Evolutionary conservation across 2,113 vertebrate species (phyloP).

Genomic region (Riparia riparia): DNA sequence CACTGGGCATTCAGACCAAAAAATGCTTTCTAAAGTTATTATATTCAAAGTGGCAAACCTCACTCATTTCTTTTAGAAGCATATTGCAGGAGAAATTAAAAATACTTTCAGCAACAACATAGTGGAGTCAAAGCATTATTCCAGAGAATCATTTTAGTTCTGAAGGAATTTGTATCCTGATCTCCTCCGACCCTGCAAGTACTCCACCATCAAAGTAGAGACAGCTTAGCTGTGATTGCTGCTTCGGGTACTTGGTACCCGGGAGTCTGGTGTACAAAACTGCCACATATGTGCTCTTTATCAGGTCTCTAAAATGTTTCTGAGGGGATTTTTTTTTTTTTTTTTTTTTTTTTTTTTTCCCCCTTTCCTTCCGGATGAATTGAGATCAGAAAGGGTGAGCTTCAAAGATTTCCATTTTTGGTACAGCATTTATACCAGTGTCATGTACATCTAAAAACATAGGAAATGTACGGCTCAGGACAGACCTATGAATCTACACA

Average conservation of each 20-base stretch:
- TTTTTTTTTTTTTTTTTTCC: background rate
- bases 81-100: background rate
- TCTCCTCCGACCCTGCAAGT: background rate
- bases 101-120: background rate
- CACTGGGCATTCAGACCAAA: background rate
- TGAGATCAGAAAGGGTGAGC: background rate
- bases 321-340: background rate
- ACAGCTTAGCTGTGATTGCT: background rate
- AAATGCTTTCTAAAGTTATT: background rate
- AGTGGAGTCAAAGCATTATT: background rate
- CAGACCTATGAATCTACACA: background rate
- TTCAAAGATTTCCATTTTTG: background rate
- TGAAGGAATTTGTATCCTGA: background rate
- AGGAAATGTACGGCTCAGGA: background rate
- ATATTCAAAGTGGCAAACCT: background rate
- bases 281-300: background rate
- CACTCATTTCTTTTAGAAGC: background rate
- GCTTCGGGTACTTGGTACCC: background rate
- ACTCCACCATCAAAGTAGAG: background rate
- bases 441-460: background rate
- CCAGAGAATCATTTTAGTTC: background rate
- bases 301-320: background rate
- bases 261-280: background rate
- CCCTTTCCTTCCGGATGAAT: background rate
- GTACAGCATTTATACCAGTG: background rate